Percentiles rank a stretch among this genome's conserved stretches.
Conservation (phyloP, 2,113 vertebrate species). For the Trematomus loennbergii region DNA sequence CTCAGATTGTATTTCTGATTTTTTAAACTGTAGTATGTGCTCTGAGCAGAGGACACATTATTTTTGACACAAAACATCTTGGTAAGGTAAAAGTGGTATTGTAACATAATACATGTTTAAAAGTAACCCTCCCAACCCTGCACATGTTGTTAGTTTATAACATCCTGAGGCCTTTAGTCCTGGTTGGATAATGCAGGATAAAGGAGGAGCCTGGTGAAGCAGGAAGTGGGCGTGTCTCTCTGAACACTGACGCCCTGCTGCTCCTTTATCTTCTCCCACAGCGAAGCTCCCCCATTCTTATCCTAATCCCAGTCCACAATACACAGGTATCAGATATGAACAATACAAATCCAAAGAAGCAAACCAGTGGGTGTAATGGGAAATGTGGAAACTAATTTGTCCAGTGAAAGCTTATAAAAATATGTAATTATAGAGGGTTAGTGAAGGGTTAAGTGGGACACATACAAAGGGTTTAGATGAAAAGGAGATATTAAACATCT, state of each 20-base stretch:
- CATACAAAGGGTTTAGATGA: neutral
- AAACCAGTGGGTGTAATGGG: neutral
- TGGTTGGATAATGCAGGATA: neutral
- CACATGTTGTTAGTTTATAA: too few relatives aligned
- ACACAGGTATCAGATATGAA: constrained; percentile 9
- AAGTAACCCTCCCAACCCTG: too few relatives aligned
- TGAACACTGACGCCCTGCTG: constrained; percentile 10
- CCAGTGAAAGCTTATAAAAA: neutral
- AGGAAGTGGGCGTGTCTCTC: constrained; percentile 19
- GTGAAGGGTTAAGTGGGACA: neutral
- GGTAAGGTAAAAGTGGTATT: too few relatives aligned
- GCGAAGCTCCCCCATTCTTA: neutral
- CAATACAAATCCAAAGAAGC: neutral
- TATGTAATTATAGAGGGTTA: neutral
- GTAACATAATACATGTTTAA: too few relatives aligned
- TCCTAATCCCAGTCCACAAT: neutral
- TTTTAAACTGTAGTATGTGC: too few relatives aligned
- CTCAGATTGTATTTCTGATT: too few relatives aligned
- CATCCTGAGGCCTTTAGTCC: neutral
- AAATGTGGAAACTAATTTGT: neutral
- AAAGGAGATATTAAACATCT: neutral
- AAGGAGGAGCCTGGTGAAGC: neutral
- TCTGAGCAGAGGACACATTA: too few relatives aligned
- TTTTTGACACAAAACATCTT: too few relatives aligned
- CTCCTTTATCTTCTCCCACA: constrained; percentile 15